These are phyloP conservation scores for Noctua fimbriata DNA, from an alignment of 2,888 invertebrate genomes.

Conservation along the genomic window DNA sequence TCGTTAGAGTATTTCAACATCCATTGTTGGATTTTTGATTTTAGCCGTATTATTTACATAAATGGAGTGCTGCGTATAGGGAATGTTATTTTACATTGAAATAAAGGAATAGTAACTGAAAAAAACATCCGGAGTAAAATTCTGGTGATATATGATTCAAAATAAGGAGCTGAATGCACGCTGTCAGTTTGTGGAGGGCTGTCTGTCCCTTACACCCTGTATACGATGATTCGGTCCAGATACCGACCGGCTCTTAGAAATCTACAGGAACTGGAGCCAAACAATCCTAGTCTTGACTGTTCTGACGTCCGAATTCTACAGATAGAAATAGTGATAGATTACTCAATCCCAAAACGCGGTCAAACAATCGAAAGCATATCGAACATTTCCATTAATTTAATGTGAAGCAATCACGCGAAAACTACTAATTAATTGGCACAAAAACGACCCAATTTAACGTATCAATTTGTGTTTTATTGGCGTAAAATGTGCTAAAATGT, in stretches of 20 bases:
- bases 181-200: no score
- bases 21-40: no score
- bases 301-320: constrained; percentile 27
- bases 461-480: constrained; percentile 20
- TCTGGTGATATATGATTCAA: no score
- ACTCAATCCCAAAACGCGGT: constrained; percentile 19
- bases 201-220: neutral
- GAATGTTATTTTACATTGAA: no score
- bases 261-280: neutral
- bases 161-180: no score
- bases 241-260: no score
- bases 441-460: neutral
- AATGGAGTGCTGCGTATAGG: no score
- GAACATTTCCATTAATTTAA: constrained; percentile 22
- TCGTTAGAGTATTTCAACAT: no score
- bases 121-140: no score
- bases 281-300: neutral
- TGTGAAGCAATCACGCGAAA: constrained; percentile 32
- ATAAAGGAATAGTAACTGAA: no score
- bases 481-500: constrained; percentile 5
- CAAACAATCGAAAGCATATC: constrained; percentile 45
- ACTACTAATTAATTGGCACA: constrained; percentile 12
- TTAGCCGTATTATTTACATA: no score
- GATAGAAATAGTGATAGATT: constrained; percentile 30
- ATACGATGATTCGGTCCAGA: neutral